phyloP scores from a whole-genome alignment of 2,113 vertebrate genomes.

The Drymodes brunneopygia region DNA sequence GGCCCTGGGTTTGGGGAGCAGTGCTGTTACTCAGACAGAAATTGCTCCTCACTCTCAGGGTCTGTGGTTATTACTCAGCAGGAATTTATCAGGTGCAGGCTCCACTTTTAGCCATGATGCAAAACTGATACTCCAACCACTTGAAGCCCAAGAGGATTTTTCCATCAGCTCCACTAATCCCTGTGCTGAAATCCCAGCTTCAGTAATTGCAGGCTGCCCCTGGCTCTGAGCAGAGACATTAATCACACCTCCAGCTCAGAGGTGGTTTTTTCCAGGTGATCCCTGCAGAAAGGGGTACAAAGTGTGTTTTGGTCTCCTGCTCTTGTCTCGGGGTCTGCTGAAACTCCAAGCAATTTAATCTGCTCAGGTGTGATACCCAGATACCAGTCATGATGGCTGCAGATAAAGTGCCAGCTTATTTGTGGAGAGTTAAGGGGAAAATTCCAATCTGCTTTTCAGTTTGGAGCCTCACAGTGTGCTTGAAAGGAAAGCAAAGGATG shows the following conservation, averaged over 20 bases:
- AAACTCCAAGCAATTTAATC: not conserved
- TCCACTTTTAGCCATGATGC: not conserved
- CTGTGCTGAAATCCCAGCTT: not conserved
- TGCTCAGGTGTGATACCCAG: not conserved
- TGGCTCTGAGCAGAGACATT: not conserved
- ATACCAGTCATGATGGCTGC: not conserved
- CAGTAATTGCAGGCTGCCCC: not conserved
- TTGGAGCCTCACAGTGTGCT: not conserved
- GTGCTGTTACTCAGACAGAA: not conserved
- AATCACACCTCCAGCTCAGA: not conserved
- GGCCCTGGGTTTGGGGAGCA: not conserved
- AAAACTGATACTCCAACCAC: not conserved
- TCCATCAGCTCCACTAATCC: not conserved
- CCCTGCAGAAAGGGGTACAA: not conserved
- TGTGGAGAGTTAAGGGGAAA: not conserved
- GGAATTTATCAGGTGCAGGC: not conserved
- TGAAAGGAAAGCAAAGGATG: not conserved
- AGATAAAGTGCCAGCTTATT: not conserved
- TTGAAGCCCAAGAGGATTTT: not conserved
- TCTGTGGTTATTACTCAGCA: rapidly evolving
- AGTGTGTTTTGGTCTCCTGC: not conserved
- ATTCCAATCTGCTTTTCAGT: not conserved
- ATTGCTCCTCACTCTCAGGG: not conserved
- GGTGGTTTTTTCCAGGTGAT: not conserved
- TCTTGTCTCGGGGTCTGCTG: not conserved